Conservation (phyloP, 2,888 invertebrate genomes). For the Cryptosula pallasiana region DNA sequence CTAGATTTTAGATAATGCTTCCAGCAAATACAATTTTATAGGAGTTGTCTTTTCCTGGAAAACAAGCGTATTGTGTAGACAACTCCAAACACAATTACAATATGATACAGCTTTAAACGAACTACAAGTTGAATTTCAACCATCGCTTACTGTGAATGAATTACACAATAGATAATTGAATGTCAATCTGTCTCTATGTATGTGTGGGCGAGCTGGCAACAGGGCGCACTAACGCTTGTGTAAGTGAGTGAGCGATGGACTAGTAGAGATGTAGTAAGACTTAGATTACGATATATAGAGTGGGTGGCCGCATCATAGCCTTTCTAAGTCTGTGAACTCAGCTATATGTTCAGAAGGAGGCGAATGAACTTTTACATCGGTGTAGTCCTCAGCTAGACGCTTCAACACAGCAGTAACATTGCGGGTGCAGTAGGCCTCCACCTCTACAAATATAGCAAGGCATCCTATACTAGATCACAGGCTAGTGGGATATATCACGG, state of each 20-base stretch:
- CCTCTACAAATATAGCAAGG: no score
- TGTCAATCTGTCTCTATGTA: no score
- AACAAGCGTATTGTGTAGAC: no score
- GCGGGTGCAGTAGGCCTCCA: conserved; percentile 44
- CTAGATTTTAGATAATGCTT: no score
- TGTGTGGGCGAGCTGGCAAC: no score
- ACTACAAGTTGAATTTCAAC: neutral
- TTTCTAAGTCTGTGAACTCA: conserved; percentile 4
- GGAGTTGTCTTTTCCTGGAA: no score
- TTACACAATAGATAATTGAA: no score
- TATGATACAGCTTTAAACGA: neutral
- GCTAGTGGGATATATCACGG: no score
- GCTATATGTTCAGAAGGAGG: neutral
- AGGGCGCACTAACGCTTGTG: no score
- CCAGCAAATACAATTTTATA: no score
- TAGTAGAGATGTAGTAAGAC: neutral
- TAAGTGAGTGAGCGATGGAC: neutral
- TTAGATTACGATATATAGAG: neutral
- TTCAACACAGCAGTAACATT: conserved; percentile 34
- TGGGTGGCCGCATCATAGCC: neutral
- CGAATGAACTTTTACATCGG: neutral
- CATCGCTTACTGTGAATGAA: neutral
- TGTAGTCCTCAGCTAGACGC: conserved; percentile 30
- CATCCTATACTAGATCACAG: no score
- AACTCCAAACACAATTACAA: no score